Evolutionary conservation across 92 coral and sea anemone genomes (phyloP).

Genomic region (Palythoa grandis): DNA sequence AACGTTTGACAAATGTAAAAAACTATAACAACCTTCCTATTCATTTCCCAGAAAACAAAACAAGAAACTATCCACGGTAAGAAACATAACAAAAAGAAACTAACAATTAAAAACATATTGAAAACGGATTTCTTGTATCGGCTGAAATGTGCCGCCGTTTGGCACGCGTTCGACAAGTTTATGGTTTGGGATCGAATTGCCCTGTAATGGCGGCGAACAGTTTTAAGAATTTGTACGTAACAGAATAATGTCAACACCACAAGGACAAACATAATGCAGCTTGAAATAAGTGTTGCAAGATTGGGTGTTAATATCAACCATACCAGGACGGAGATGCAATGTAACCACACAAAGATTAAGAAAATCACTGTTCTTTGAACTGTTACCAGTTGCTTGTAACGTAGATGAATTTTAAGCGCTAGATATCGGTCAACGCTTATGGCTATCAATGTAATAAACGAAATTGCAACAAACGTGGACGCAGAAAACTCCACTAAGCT

Average conservation of each 20-base stretch:
- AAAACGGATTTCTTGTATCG: not conserved
- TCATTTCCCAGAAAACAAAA: not conserved
- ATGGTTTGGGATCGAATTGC: not conserved
- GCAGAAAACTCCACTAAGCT: not conserved
- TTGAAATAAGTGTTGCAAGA: not conserved
- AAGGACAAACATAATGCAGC: not conserved
- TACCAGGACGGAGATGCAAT: not conserved
- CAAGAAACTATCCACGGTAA: not conserved
- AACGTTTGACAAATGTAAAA: not conserved
- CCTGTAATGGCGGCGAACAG: not conserved
- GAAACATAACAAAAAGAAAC: not conserved
- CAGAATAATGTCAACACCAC: not conserved
- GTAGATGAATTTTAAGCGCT: not conserved
- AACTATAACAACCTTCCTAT: not conserved
- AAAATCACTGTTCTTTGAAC: not conserved
- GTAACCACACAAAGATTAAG: not conserved
- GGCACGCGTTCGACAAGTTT: not conserved
- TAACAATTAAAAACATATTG: not conserved
- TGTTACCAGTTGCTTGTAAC: slow-evolving; percentile 6
- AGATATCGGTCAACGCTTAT: not conserved
- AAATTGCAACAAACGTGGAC: not conserved
- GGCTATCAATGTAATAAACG: not conserved
- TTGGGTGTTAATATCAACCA: not conserved
- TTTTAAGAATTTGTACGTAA: not conserved
- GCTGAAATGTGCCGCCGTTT: not conserved